Evolutionary conservation across 2,888 invertebrate genomes (phyloP), one percentile per base, ranked within the genome.

Genomic region (Cryptocheilus praepositus): DNA sequence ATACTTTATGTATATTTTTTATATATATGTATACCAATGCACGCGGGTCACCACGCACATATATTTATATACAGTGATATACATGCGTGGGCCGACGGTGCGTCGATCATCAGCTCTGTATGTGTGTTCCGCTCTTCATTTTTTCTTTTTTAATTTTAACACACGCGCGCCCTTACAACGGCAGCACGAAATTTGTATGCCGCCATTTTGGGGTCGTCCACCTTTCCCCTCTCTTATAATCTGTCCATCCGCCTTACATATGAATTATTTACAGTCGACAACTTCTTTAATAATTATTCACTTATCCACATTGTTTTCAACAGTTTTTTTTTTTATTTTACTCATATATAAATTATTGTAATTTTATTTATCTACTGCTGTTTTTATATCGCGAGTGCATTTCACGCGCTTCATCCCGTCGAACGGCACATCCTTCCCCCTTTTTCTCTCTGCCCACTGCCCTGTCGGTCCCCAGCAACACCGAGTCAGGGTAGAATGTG

Each of bases 11-110:
- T 81, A 81, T 81, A 79, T 83, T 83, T 77, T 73, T 67, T 73
- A 71, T 80, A 77, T 84, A 80, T 83, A 83, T 81, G 70, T 80
- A 81, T 80, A 81, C 78, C 64, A 63, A 79, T 75, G 67, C 70
- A 71, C 65, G 69, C 66, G 66, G 75, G 69, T 70, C 68, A 66
- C 70, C 71, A 74, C 80, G 76, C 79, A 76, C 77, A 67, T 77
- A 82, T 78, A 81, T 74, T 78, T 77, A 80, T 78, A 79, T 74
- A 80, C 77, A 73, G 68, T 64, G 57, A 78, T 77, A 79, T 82
- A 80, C 74, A 67, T 81, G 73, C 77, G 79, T 80, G 71, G 56
- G 45, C 46, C 56, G 61, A 60, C 65, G 70, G 64, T 61, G 64
- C 68, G 66, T 57, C 36, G 45, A 51, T 18, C 46, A 46, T n/a